phyloP scores from a whole-genome alignment of 2,797 vertebrate species.

The Propithecus deckenii region DNA sequence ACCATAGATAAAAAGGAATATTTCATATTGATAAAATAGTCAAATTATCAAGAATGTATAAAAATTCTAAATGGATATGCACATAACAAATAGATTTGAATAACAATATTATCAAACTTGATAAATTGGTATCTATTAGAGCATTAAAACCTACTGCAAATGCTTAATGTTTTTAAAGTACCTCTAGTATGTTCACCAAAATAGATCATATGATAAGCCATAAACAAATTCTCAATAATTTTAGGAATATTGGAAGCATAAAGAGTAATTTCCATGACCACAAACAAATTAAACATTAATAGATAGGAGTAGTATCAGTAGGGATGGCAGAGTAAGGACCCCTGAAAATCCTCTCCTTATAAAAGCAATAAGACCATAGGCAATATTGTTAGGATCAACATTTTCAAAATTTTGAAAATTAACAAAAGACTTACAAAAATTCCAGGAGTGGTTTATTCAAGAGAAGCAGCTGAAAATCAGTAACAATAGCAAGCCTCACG shows the following conservation, averaged over 20 bases:
- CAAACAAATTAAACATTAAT: not conserved
- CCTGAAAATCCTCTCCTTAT: not conserved
- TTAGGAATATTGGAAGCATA: not conserved
- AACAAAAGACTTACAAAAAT: not conserved
- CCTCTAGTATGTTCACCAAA: not conserved
- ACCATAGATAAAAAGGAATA: not conserved
- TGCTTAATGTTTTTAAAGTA: not conserved
- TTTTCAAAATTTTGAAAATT: not conserved
- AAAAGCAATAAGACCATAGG: not conserved
- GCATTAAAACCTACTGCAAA: not conserved
- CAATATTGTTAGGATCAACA: not conserved
- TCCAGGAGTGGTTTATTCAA: not conserved
- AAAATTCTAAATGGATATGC: not conserved
- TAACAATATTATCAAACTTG: not conserved
- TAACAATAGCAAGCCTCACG: not conserved
- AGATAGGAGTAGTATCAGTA: not conserved
- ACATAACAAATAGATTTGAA: not conserved
- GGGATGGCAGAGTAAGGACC: not conserved
- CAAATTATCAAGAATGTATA: not conserved
- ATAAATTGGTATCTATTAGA: not conserved
- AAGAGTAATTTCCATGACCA: not conserved
- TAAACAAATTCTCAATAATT: not conserved
- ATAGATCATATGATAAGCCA: not conserved
- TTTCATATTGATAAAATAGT: not conserved
- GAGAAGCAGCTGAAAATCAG: not conserved